A percentile compares a stretch with the other conserved stretches of the same genome.
Conservation (phyloP, 2,888 invertebrate genomes). For the Drosophila anomalata region DNA sequence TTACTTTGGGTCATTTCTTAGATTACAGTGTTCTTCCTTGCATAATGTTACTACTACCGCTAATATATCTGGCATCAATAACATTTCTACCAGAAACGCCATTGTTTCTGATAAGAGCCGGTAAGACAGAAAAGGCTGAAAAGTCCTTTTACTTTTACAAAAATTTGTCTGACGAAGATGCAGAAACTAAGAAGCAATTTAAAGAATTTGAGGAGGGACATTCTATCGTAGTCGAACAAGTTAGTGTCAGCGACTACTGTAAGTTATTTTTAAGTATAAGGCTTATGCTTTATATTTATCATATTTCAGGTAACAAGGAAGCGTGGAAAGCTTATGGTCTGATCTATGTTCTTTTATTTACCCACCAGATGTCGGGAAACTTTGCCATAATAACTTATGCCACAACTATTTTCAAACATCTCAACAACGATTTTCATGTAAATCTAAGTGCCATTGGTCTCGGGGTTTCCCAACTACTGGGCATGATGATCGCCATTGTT, state of each 20-base stretch:
- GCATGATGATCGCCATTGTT: slow-evolving; percentile 59
- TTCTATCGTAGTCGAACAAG: slow-evolving; percentile 30
- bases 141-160: background rate
- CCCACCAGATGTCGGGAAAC: slow-evolving; percentile 72
- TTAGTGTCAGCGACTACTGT: slow-evolving; percentile 66
- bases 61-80: background rate
- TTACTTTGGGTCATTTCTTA: background rate
- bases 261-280: slow-evolving; percentile 36
- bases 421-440: slow-evolving; percentile 63
- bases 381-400: slow-evolving; percentile 77
- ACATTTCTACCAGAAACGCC: background rate
- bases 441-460: slow-evolving; percentile 72
- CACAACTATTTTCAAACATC: slow-evolving; percentile 68
- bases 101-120: background rate
- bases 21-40: background rate
- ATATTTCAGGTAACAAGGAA: slow-evolving; percentile 55
- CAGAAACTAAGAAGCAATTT: background rate
- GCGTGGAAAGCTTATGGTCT: slow-evolving; percentile 62
- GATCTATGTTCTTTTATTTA: slow-evolving; percentile 57
- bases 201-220: slow-evolving; percentile 54
- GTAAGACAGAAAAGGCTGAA: background rate
- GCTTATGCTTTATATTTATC: background rate
- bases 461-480: slow-evolving; percentile 69
- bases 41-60: background rate
- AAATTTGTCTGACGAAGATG: background rate